phyloP scores from a whole-genome alignment of 2,113 vertebrate species.

The Nothobranchius kuhntae region DNA sequence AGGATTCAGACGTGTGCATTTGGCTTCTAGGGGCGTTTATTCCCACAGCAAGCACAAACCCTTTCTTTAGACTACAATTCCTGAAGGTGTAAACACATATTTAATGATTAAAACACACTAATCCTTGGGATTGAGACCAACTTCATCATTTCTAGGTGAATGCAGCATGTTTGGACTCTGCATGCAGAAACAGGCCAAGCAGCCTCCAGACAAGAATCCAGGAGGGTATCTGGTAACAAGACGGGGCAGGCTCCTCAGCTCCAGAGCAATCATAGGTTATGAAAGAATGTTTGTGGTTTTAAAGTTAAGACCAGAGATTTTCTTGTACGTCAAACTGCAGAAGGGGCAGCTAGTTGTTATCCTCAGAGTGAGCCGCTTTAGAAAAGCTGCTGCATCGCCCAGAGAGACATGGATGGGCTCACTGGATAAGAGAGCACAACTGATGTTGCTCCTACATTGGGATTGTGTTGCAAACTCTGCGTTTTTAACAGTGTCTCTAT shows the following conservation, averaged over 20 bases:
- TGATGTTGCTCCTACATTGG: too few relatives aligned
- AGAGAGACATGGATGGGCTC: background rate
- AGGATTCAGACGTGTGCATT: conserved; percentile 25
- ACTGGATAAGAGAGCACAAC: background rate
- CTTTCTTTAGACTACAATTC: conserved; percentile 18
- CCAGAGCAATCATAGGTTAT: conserved; percentile 24
- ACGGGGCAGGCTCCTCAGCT: conserved; percentile 40
- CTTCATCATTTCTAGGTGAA: background rate
- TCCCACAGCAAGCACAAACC: background rate
- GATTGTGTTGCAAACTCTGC: too few relatives aligned
- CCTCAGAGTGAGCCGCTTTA: background rate
- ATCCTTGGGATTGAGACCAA: background rate
- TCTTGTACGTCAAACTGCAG: background rate
- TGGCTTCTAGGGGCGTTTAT: conserved; percentile 9
- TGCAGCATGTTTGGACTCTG: background rate
- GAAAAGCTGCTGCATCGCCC: background rate
- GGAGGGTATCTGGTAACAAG: conserved; percentile 27
- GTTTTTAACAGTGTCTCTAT: too few relatives aligned
- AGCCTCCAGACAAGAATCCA: conserved; percentile 15
- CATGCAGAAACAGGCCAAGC: conserved; percentile 19
- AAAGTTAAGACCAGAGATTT: background rate
- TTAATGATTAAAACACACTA: background rate
- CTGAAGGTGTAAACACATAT: background rate
- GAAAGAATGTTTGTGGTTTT: conserved; percentile 16
- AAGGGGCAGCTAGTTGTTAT: conserved; percentile 18